Evolutionary conservation across 2,888 invertebrate species (phyloP).

Genomic region (Andrena trimmerana): DNA sequence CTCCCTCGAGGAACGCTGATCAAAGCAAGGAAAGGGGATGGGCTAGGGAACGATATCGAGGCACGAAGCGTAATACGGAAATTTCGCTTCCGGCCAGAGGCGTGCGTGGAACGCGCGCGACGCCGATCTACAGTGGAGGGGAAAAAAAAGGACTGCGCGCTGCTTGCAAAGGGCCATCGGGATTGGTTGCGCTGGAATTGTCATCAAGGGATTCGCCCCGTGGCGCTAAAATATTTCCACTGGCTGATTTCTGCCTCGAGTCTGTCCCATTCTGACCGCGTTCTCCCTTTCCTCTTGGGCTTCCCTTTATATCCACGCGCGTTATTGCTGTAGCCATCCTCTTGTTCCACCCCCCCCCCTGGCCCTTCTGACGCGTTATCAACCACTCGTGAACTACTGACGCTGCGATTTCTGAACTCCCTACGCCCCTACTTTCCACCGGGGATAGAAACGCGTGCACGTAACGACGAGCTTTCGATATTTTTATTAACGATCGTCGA

Average conservation of each 20-base stretch:
- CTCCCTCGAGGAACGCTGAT: slow-evolving; percentile 66
- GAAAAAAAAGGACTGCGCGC: slow-evolving; percentile 25
- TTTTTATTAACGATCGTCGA: neutral
- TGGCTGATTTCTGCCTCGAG: slow-evolving; percentile 73
- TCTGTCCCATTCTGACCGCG: slow-evolving; percentile 45
- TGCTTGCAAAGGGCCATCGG: slow-evolving; percentile 47
- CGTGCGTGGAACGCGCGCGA: slow-evolving; percentile 65
- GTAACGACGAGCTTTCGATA: slow-evolving; percentile 8
- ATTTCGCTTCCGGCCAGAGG: slow-evolving; percentile 74
- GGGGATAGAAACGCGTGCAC: neutral
- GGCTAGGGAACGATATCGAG: slow-evolving; percentile 55
- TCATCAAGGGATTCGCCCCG: slow-evolving; percentile 76
- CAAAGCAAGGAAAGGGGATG: slow-evolving; percentile 62
- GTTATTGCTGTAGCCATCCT: slow-evolving; percentile 58
- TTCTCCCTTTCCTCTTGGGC: slow-evolving; percentile 17
- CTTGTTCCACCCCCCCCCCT: slow-evolving; percentile 24
- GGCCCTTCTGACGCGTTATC: slow-evolving; percentile 40
- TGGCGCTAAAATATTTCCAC: slow-evolving; percentile 76
- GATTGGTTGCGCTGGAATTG: slow-evolving; percentile 71
- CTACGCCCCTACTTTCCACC: neutral
- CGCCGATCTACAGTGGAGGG: neutral
- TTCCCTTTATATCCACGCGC: slow-evolving; percentile 33
- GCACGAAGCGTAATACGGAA: slow-evolving; percentile 71
- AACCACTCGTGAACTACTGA: slow-evolving; percentile 55
- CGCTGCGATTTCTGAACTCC: slow-evolving; percentile 50